phyloP scores from a whole-genome alignment of 2,888 invertebrate species.

The Drosophila niveifrons region DNA sequence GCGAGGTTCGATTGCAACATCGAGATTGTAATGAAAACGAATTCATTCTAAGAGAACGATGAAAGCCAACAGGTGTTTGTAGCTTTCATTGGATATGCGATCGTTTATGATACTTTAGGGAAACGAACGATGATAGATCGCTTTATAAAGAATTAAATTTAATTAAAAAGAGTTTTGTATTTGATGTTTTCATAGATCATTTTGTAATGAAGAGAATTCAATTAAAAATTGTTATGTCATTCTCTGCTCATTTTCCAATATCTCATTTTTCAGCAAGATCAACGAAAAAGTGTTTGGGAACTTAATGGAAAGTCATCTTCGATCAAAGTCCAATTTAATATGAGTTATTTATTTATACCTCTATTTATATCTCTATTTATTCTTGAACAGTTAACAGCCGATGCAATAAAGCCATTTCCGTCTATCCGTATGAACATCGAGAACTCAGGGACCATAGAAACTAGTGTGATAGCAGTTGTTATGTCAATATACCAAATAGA shows the following conservation, averaged over 20 bases:
- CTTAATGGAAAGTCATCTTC: background rate
- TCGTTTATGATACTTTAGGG: background rate
- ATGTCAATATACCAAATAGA: too few species aligned
- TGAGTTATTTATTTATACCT: too few species aligned
- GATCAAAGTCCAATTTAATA: background rate
- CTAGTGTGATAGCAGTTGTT: too few species aligned
- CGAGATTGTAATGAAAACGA: constrained; percentile 1
- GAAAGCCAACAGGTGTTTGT: background rate
- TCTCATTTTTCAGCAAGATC: background rate
- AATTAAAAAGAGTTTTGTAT: background rate
- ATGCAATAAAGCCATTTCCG: too few species aligned
- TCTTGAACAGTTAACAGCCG: too few species aligned
- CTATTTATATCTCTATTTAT: too few species aligned
- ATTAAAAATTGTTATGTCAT: background rate
- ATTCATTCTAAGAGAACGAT: background rate
- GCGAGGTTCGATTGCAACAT: constrained; percentile 29
- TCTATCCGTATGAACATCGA: too few species aligned
- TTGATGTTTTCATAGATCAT: background rate
- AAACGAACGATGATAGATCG: background rate
- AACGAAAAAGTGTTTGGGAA: background rate
- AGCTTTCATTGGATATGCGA: background rate
- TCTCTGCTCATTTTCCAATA: background rate
- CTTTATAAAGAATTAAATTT: background rate
- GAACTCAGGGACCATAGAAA: too few species aligned
- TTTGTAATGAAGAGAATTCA: background rate